Percentiles rank a stretch among this genome's conserved stretches.
Conservation (phyloP, 2,113 vertebrate species). For the Athene noctua region DNA sequence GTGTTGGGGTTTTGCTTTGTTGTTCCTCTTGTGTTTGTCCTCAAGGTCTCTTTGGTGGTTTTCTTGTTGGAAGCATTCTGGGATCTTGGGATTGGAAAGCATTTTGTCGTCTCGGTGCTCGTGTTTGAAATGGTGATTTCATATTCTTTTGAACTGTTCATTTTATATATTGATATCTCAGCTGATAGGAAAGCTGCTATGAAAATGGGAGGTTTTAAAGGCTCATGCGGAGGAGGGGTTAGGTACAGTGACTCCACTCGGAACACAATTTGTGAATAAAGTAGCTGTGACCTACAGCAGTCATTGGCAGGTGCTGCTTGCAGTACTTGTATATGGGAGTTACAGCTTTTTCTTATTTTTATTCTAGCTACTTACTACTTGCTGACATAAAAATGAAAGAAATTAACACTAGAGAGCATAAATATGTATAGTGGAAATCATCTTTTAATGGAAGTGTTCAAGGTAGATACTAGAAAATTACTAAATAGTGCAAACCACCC, state of each 20-base stretch:
- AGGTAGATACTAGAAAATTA: not conserved
- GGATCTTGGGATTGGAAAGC: not conserved
- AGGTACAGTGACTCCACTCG: accelerated
- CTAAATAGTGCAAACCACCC: not conserved
- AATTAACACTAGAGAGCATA: not conserved
- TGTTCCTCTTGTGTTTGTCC: not conserved
- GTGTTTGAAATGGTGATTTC: not conserved
- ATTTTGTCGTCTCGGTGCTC: not conserved
- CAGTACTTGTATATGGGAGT: not conserved
- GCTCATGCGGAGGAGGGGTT: not conserved
- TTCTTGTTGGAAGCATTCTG: not conserved
- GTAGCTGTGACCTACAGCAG: not conserved
- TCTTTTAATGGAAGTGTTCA: not conserved
- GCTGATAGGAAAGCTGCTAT: not conserved
- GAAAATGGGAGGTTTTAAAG: not conserved
- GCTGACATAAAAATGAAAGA: not conserved
- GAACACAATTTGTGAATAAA: not conserved
- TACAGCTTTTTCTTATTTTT: not conserved
- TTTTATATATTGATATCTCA: not conserved
- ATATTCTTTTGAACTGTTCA: not conserved
- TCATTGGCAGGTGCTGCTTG: not conserved
- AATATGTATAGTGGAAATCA: not conserved
- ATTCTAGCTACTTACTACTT: not conserved
- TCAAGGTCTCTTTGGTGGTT: not conserved
- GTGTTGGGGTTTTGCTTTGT: not conserved